These are phyloP conservation scores for Drosophila siamana DNA, from an alignment of 2,888 invertebrate species.

Conservation along the genomic window DNA sequence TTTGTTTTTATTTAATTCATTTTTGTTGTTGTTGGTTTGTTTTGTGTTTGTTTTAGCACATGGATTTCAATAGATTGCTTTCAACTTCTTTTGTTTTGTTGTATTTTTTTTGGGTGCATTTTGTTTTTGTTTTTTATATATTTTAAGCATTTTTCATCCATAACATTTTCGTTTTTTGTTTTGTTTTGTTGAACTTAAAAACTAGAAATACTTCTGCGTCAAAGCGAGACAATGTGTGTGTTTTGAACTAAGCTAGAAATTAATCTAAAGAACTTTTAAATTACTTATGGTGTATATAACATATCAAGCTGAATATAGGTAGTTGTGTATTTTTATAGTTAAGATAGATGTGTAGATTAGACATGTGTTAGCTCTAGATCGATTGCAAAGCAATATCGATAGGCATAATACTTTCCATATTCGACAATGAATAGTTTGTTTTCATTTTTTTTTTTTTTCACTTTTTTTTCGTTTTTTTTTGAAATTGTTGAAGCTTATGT, in stretches of 20 bases:
- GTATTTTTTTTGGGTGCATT: slow-evolving; percentile 50
- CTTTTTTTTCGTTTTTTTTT: background rate
- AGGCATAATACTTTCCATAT: slow-evolving; percentile 2
- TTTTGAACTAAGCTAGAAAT: slow-evolving; percentile 57
- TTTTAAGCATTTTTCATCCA: slow-evolving; percentile 36
- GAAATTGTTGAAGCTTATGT: slow-evolving; percentile 45
- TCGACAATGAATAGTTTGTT: background rate
- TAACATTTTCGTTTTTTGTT: slow-evolving; percentile 45
- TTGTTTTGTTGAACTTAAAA: slow-evolving; percentile 50
- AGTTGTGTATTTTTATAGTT: slow-evolving; percentile 24
- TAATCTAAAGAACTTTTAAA: slow-evolving; percentile 72
- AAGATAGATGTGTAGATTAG: slow-evolving; percentile 12
- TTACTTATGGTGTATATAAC: slow-evolving; percentile 65
- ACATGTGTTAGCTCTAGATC: slow-evolving; percentile 28
- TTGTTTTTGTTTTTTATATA: slow-evolving; percentile 30
- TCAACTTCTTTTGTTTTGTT: slow-evolving; percentile 29
- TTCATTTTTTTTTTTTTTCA: too few species aligned
- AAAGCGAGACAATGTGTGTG: slow-evolving; percentile 49
- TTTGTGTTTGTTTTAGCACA: slow-evolving; percentile 70
- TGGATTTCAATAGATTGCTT: slow-evolving; percentile 64
- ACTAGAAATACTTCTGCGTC: slow-evolving; percentile 75
- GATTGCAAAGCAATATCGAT: slow-evolving; percentile 28
- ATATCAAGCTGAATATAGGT: slow-evolving; percentile 34
- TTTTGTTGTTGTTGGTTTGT: slow-evolving; percentile 26
- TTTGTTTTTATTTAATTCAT: slow-evolving; percentile 35